Evolutionary conservation across 2,888 invertebrate species (phyloP), one percentile per base, ranked within the genome.

Genomic region (Cephus spinipes): DNA sequence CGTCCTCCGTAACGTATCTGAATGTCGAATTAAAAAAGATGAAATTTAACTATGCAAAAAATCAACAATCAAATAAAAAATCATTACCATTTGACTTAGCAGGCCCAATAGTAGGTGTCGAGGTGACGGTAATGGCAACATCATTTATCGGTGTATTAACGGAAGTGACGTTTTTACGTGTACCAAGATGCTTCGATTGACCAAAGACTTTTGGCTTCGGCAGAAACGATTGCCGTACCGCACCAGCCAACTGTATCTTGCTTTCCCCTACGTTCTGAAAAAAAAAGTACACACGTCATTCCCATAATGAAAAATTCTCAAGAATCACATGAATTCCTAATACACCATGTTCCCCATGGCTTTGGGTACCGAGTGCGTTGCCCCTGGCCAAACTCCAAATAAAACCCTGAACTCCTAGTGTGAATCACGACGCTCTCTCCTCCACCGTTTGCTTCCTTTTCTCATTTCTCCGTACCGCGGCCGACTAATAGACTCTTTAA

Each of bases 241-340:
- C 85, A 77, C 90, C 85, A 79, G 90, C 87, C 78, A 90, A 83
- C 77, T 90, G 90, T 84, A 90, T 90, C 76, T 89, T 87, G 81
- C 90, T 90, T 84, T 90, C 90, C 80, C 88, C 87, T 81, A 87
- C 85, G 85, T 90, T 90, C 90, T 90, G 87, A 11, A 85, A 87
- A 73, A 74, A 74, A 81, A 12, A 74, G 33, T 11, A 34, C 12
- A 69, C 75, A 6, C 40, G 9, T 55, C 23, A 55, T 55, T 23
- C 40, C 23, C 40, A 23, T 9, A 23, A 4, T 23, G 6, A 23
- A 55, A 55, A 55, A 23, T 23, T 55, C 15, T 23, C 23, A 23
- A 55, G 15, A 55, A 55, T 55, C 23, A 55, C 6, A 55, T 23
- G 23, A 55, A 55, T 55, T 23, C 23, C 0, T 9, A 9, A 55